A percentile compares a stretch with the other conserved stretches of the same genome.
These are phyloP conservation scores for Odontocerum albicorne DNA, from an alignment of 2,888 invertebrate genomes.

Conservation along the genomic window DNA sequence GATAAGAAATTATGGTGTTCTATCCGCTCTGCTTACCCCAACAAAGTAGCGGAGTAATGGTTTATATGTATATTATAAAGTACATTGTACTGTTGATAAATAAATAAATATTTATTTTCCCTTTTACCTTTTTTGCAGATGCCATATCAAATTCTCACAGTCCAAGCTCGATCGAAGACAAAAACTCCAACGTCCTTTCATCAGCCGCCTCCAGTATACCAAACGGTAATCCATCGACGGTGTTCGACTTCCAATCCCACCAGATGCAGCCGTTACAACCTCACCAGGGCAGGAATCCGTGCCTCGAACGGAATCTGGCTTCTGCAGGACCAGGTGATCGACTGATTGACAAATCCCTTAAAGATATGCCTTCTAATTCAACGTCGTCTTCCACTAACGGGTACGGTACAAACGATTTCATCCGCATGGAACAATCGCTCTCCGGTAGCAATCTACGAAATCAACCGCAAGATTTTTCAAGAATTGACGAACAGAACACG, in stretches of 20 bases:
- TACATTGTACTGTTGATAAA: not conserved
- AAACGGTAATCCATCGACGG: conserved; percentile 1
- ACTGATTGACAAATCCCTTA: conserved; percentile 64
- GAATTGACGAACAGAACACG: conserved; percentile 10
- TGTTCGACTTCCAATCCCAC: conserved; percentile 24
- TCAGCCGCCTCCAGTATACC: conserved; percentile 8
- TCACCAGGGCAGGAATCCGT: conserved; percentile 84
- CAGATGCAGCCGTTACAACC: conserved; percentile 64
- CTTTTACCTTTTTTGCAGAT: conserved; percentile 25
- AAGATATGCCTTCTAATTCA: conserved; percentile 47
- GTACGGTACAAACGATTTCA: conserved; percentile 31
- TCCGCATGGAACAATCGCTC: conserved; percentile 20
- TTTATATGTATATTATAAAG: no score
- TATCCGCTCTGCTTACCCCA: no score
- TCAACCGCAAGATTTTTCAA: conserved; percentile 32
- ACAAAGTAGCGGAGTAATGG: no score
- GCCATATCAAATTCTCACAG: conserved; percentile 22
- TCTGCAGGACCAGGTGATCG: conserved; percentile 58
- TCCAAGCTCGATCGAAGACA: conserved; percentile 30
- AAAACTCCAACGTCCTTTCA: conserved; percentile 32
- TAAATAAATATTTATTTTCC: not conserved
- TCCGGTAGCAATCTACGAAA: conserved; percentile 14
- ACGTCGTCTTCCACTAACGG: conserved; percentile 22
- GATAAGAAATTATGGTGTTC: no score
- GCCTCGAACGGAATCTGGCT: conserved; percentile 74